A percentile compares a stretch with the other conserved stretches of the same genome.
Evolutionary conservation across 2,888 invertebrate species (phyloP).

Genomic region (Rhamnusium bicolor): DNA sequence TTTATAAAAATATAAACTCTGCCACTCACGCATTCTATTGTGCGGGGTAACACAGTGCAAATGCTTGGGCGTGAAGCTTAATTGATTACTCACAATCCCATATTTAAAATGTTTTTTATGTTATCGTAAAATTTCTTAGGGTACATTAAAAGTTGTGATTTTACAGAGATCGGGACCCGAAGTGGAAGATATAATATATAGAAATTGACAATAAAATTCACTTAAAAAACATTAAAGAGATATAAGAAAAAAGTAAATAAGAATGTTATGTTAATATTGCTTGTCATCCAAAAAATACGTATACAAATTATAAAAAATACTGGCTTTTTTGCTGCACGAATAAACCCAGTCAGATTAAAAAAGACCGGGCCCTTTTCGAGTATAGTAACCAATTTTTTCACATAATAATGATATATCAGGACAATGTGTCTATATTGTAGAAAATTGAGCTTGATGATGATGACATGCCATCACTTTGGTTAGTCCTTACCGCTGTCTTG

Average conservation of each 20-base stretch:
- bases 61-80: too few species aligned
- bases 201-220: not conserved
- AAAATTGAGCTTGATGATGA: not conserved
- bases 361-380: not conserved
- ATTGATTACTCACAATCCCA: too few species aligned
- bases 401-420: not conserved
- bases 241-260: too few species aligned
- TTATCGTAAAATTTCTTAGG: too few species aligned
- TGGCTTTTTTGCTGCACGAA: not conserved
- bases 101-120: too few species aligned
- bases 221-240: not conserved
- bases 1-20: too few species aligned
- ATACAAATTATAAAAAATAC: not conserved
- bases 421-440: not conserved
- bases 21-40: too few species aligned
- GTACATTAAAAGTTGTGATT: not conserved
- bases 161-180: not conserved
- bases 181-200: not conserved
- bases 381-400: not conserved
- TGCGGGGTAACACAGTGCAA: too few species aligned
- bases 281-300: too few species aligned
- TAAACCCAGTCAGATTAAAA: not conserved
- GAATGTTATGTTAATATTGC: not conserved
- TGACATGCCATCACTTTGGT: not conserved
- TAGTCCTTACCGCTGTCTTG: not conserved